Conservation (phyloP, 1,140 invertebrate species). For the Drosophila rhopaloa region DNA sequence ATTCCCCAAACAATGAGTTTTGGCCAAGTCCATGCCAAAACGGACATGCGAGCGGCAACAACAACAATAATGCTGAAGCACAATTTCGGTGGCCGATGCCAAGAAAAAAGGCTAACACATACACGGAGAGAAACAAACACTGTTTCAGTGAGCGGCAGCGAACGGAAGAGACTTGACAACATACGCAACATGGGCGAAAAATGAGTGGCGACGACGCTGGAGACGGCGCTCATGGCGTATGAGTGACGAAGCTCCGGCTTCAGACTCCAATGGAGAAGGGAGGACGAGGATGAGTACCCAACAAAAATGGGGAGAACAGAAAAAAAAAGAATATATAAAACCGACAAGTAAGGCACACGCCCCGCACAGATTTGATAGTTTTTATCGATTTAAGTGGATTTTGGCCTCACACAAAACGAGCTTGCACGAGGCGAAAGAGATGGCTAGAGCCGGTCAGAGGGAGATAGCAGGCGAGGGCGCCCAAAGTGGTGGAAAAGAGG, state of each 20-base stretch:
- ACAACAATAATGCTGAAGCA: conserved; percentile 61
- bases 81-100: conserved; percentile 64
- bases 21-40: conserved; percentile 77
- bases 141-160: conserved; percentile 50
- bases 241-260: conserved; percentile 67
- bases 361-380: conserved; percentile 81
- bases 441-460: neutral
- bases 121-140: conserved; percentile 23
- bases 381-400: conserved; percentile 83
- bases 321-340: conserved; percentile 6
- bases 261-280: conserved; percentile 22
- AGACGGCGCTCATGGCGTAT: conserved; percentile 76
- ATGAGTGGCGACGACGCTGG: conserved; percentile 64
- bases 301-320: neutral
- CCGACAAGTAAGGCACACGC: conserved; percentile 59
- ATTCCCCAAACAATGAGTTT: conserved; percentile 55
- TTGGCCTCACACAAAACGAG: conserved; percentile 50
- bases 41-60: conserved; percentile 74
- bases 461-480: neutral
- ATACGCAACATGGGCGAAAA: conserved; percentile 82
- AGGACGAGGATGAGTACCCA: neutral
- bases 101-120: conserved; percentile 55
- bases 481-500: conserved; percentile 1
- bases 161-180: conserved; percentile 79
- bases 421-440: conserved; percentile 11